Evolutionary conservation across 2,113 vertebrate genomes (phyloP), one percentile per base, ranked within the genome.

Genomic region (Triplophysa siluroides): DNA sequence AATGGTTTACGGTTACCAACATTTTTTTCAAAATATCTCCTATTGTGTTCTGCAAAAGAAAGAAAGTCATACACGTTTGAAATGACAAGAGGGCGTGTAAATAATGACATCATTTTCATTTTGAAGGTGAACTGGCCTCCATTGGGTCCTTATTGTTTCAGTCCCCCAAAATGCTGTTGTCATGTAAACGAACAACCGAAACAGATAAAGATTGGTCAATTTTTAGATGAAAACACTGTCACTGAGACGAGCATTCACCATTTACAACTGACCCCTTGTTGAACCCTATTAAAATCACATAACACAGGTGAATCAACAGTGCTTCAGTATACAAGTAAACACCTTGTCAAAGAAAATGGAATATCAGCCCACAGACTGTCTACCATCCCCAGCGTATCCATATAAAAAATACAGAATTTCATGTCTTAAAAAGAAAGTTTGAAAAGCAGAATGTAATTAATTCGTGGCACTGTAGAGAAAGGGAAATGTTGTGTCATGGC

Each of bases 401-500:
- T 6, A 58, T 41, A 19, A 58, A 72, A 72, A 72, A 14, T 38
- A 7, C 33, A 6, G 6, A 7, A 38, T 38, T 38, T 38, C 7
- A 21, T 56, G 18, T 19, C 18, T 24, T 24, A 7, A 62, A 60
- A 69, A 67, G 21, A 54, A 21, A 24, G 16, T 5, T 47, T 33
- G 23, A 71, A 68, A 70, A 33, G 23, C 56, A 19, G 61, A 4
- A 77, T 54, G 76, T 71, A 84, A 82, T 79, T 81, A 79, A 50
- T 63, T 50, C 43, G 1, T 61, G 41, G 26, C 76, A 64, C 43
- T 21, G 56, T 80, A 52, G 41, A 81, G 41, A 43, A 61, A 61
- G 47, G 62, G 58, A 80, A 83, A 85, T 76, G 72, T 78, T 83
- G 81, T 75, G 63, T 66, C 72, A 61, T 73, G 64, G 65, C 63